Evolutionary conservation across 1,140 invertebrate genomes (phyloP), one percentile per base, ranked within the genome.

Genomic region (Diorhabda sublineata): DNA sequence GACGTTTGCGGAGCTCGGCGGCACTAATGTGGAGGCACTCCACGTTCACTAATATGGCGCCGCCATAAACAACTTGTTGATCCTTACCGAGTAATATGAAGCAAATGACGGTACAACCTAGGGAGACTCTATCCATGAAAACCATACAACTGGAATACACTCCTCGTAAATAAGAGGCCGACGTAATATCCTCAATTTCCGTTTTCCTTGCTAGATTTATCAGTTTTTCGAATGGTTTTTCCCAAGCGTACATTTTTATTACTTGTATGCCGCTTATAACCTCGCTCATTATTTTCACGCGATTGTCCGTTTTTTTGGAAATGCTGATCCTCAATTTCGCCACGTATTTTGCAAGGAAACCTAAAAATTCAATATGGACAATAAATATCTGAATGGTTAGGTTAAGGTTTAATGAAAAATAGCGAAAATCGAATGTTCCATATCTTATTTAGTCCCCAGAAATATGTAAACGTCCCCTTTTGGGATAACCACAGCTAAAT

Each of bases 181-280:
- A 84, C 11, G 84, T 87, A 47, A 95, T 87, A 58, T 87, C 84
- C 43, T 85, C 81, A 43, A 93, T 87, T 81, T 94, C 91, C 42
- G 84, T 78, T 7, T 82, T 82, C 69, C 91, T 78, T 3, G 83
- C 83, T 5, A 75, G 66, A 4, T 82, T 81, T 0, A 89, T 83
- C 0, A 89, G 82, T 43, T 82, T 83, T 64, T 84, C 83, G 67
- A 91, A 91, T 4, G 90, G 88, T 67, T 85, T 86, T 74, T 92
- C 90, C 90, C 90, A 92, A 2, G 89, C 87, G 73, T 91, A 92
- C 90, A 93, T 92, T 82, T 93, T 94, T 41, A 94, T 90, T 0
- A 93, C 87, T 80, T 89, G 85, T 71, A 90, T 89, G 56, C 88
- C 89, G 63, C 83, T 78, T 42, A 94, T 85, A 41, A 94, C 85